These are phyloP conservation scores for Psophia crepitans DNA, from an alignment of 2,113 vertebrate genomes.

Conservation along the genomic window DNA sequence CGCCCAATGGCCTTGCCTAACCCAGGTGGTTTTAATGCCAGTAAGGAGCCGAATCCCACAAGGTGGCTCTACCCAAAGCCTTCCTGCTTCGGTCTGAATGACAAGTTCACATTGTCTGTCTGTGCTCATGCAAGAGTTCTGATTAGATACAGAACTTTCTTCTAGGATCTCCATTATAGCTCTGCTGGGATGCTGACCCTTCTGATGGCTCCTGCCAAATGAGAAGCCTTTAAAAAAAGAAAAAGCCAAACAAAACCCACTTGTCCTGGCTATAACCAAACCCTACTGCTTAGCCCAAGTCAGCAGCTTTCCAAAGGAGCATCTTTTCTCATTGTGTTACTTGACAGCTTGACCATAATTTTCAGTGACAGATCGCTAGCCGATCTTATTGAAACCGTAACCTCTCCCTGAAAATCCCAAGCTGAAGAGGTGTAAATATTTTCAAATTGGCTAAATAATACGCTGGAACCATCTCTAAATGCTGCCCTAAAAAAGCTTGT, in stretches of 20 bases:
- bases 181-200: background rate
- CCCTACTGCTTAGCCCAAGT: background rate
- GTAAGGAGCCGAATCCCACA: background rate
- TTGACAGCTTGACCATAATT: background rate
- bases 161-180: background rate
- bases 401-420: background rate
- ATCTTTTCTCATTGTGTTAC: background rate
- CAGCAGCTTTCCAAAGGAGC: background rate
- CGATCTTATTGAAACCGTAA: constrained; percentile 26
- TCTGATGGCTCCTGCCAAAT: background rate
- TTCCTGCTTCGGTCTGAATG: background rate
- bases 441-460: background rate
- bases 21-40: background rate
- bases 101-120: background rate
- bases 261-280: background rate
- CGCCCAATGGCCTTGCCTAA: background rate
- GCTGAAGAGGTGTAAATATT: background rate
- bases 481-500: constrained; percentile 71
- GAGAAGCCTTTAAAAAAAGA: background rate
- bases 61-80: background rate
- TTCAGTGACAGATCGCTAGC: background rate
- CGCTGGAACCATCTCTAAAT: constrained; percentile 54
- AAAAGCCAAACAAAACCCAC: background rate
- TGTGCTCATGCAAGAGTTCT: background rate
- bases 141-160: background rate